Evolutionary conservation across 2,113 vertebrate genomes (phyloP), one percentile per base, ranked within the genome.

Genomic region (Odontophorus gujanensis): DNA sequence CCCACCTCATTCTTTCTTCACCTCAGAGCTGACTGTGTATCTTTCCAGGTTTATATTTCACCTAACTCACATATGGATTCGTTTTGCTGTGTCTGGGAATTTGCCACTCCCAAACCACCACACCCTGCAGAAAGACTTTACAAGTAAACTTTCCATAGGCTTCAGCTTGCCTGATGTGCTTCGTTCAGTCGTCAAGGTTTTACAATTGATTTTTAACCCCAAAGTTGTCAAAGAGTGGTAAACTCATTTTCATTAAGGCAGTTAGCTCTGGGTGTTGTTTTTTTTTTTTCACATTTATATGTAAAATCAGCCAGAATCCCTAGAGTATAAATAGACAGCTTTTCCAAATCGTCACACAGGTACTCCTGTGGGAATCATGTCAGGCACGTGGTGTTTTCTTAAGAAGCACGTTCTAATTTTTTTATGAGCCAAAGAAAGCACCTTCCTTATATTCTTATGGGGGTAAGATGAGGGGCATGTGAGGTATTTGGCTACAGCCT

Each of bases 71-170:
- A 96, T 84, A 93, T 95, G 95, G 94, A 81, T 95, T 95, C 87
- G 40, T 92, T 96, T 96, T 96, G n/a, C 91, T 87, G 34, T 28
- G 81, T 92, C 92, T 96, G 92, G 94, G 94, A 95, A 96, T 95
- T 93, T 87, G 81, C 94, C 5, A 0, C 92, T 96, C 95, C 94
- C 92, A 87, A 90, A 72, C 30, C 43, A 79, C 96, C 95, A 92
- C 95, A 81, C 94, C 92, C 95, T 72, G 58, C 53, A 90, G 66
- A 93, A 94, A 93, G 38, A 36, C 69, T 86, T 94, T 94, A 94
- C 59, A 91, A 38, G 81, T 90, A 90, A 83, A 40, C 5, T 59
- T 93, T 78, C 32, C 43, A 42, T 73, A 62, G 42, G 48, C 40
- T 94, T 84, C 45, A 78, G 66, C 20, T 17, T 68, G 66, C 82